phyloP scores from a whole-genome alignment of 2,888 invertebrate genomes.

The Perithous albicinctus region DNA sequence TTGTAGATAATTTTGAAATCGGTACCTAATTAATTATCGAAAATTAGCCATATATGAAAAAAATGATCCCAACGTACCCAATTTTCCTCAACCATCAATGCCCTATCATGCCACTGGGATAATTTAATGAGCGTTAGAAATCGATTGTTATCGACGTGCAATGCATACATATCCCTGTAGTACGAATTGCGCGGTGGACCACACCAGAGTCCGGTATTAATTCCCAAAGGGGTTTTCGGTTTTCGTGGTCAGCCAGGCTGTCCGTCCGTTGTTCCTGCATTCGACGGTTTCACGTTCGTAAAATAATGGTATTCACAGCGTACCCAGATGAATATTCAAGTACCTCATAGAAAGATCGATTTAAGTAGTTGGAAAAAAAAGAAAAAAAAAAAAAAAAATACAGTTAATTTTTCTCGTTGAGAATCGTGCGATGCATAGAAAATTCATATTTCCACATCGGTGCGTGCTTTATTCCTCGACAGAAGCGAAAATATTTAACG shows the following conservation, averaged over 20 bases:
- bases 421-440: slow-evolving; percentile 21
- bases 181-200: slow-evolving; percentile 16
- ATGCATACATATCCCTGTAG: neutral
- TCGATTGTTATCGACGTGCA: slow-evolving; percentile 4
- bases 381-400: too few relatives aligned
- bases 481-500: slow-evolving; percentile 16
- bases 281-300: neutral
- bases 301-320: slow-evolving; percentile 68
- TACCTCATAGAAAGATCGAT: neutral
- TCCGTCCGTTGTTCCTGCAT: neutral
- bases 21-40: too few relatives aligned
- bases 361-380: neutral
- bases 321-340: slow-evolving; percentile 73
- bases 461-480: slow-evolving; percentile 16
- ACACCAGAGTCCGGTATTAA: neutral
- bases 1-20: too few relatives aligned
- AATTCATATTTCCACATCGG: neutral
- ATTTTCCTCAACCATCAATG: too few relatives aligned
- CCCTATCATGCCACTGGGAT: too few relatives aligned
- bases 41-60: too few relatives aligned
- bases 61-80: too few relatives aligned
- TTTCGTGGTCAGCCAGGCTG: neutral
- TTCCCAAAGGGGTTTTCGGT: slow-evolving; percentile 23
- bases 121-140: neutral
- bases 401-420: slow-evolving; percentile 20